Base-by-base conservation (phyloP, 92 coral and sea anemone species). In the Hydrozoanthus gracilis region DNA sequence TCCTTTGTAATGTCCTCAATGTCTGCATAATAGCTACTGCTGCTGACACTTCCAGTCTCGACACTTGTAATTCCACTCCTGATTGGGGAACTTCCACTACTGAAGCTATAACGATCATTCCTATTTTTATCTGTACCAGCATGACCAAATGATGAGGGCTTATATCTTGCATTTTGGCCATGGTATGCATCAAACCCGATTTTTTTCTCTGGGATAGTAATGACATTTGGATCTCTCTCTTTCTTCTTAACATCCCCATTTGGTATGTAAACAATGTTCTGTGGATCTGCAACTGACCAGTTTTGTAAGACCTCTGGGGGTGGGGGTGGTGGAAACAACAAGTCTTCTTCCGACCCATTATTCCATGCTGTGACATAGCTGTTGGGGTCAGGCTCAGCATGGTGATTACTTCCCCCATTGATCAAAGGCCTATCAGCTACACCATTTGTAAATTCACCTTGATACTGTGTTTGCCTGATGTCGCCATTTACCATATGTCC, bases 11-110 rank as follows among this genome's bases (percentile, higher is more conserved):
- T 87, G 14, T 95, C 99, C 14, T 96, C 99, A 5, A 93, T 93
- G 88, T 96, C 99, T 0, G 91, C 98, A 86, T 89, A 94, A 78
- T 94, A 94, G 69, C 92, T 94, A 65, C 98, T 94, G 89, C 98
- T 94, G 74, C 92, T 91, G 7, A 82, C 87, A 60, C 95, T 94
- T 0, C 82, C 65, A 14, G 93, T 87, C 68, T 90, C 90, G 52
- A 67, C 88, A n/a, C 86, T 89, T 51, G 88, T 88, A 51, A 75
- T 72, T 11, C 69, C 69, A 15, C 79, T 83, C 52, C 79, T 51
- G 47, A 51, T 52, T 44, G 77, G 78, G 8, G 77, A 56, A 10
- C 77, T 83, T 13, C 79, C 87, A 12, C 78, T 76, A 15, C 79
- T 71, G 3, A 71, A 7, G 20, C 77, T 87, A 51, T 87, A 88